Base-by-base conservation (phyloP, 2,113 vertebrate genomes). In the Felis chaus region DNA sequence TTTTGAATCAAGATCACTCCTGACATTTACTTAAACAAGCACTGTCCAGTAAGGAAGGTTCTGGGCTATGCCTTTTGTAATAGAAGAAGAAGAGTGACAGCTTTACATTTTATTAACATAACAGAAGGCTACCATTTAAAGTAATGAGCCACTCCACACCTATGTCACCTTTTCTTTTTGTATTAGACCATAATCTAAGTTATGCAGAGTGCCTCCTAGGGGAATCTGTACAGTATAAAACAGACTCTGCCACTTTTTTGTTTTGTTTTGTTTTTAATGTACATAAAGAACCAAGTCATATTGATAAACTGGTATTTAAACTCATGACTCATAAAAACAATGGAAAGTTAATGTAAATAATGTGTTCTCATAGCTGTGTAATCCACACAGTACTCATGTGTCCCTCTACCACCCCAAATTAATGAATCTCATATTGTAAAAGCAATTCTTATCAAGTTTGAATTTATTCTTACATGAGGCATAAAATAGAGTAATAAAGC, bases 271-370 rank as follows among this genome's bases (percentile, higher is more conserved):
- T 1, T 45, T 89, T 39, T 65, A 90, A 73, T 55, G 29, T 80
- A 57, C 33, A 86, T 55, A 80, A 55, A 82, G 85, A 97, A 97
- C 80, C 94, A 91, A 61, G 18, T 82, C 73, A 92, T 83, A 69
- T 92, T 95, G 95, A 96, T 96, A 95, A 98, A 39, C 73, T 96
- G 83, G 29, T 73, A 83, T 73, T 96, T 97, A 95, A 95, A 8
- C 19, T 96, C 36, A 53, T 57, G 93, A 96, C 98, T 97, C 97
- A 57, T 87, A 78, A 95, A 98, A 98, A 84, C 53, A 95, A 91
- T 97, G 55, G 18, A 92, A 81, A 97, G 92, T 76, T 96, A 89
- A 83, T 33, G 57, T 83, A 57, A 68, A 96, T 50, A 79, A 83
- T 93, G 50, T 39, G 36, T 87, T 96, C 87, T 92, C 79, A 85